A percentile compares a stretch with the other conserved stretches of the same genome.
Evolutionary conservation across 1,140 invertebrate genomes (phyloP).

Genomic region (Zaprionus africanus): DNA sequence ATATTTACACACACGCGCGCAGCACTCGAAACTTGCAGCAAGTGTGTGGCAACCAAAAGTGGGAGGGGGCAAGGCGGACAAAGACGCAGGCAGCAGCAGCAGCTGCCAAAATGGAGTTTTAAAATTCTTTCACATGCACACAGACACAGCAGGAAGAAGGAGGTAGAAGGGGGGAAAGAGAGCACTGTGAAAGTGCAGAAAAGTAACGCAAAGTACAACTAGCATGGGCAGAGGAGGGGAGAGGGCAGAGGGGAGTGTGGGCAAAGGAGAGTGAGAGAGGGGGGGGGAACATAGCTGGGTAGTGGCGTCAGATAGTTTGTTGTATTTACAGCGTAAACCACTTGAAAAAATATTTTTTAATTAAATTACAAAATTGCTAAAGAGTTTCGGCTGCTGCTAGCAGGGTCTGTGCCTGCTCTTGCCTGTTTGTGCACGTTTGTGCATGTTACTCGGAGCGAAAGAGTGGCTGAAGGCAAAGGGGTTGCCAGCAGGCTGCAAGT

Average conservation of each 20-base stretch:
- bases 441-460: background rate
- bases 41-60: background rate
- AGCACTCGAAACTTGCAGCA: constrained; percentile 64
- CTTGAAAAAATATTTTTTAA: constrained; percentile 83
- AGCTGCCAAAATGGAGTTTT: constrained; percentile 76
- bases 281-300: constrained; percentile 6
- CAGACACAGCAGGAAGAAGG: background rate
- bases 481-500: no score
- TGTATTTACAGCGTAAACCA: constrained; percentile 81
- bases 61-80: background rate
- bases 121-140: constrained; percentile 66
- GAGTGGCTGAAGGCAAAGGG: no score
- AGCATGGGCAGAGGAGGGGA: background rate
- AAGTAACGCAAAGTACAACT: constrained; percentile 51
- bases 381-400: constrained; percentile 61
- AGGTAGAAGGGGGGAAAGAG: background rate
- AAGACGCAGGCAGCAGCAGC: constrained; percentile 26
- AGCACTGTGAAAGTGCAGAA: constrained; percentile 40
- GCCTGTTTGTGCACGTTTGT: background rate
- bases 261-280: background rate
- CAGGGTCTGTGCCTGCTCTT: background rate
- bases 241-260: background rate
- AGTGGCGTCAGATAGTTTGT: constrained; percentile 66
- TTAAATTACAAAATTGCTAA: constrained; percentile 83
- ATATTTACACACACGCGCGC: constrained; percentile 78